These are phyloP conservation scores for Denticeps clupeoides DNA, from an alignment of 2,797 vertebrate genomes.

Conservation along the genomic window DNA sequence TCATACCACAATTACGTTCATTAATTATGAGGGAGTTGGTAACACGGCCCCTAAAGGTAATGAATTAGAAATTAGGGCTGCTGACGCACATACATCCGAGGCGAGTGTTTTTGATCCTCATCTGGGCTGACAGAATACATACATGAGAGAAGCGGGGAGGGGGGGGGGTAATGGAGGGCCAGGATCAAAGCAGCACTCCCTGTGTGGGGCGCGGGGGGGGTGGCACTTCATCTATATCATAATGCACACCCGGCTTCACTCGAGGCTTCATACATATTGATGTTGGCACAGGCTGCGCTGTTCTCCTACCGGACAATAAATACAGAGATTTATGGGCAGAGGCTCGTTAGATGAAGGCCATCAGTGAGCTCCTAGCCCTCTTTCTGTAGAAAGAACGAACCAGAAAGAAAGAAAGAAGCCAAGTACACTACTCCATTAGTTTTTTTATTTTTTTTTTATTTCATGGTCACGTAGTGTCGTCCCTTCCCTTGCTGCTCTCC, in stretches of 20 bases:
- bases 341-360: constrained; percentile 26
- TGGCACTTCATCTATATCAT: constrained; percentile 31
- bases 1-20: constrained; percentile 17
- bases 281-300: constrained; percentile 17
- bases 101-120: constrained; percentile 21
- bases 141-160: too few relatives aligned
- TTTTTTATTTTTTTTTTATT: constrained; percentile 29
- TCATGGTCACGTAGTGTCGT: constrained; percentile 19
- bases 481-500: too few relatives aligned
- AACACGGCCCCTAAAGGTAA: constrained; percentile 23
- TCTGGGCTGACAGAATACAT: constrained; percentile 25
- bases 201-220: constrained; percentile 10
- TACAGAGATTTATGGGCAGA: too few relatives aligned
- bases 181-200: constrained; percentile 23
- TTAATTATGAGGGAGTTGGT: constrained; percentile 24
- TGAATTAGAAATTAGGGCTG: constrained; percentile 26
- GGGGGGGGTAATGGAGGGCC: constrained; percentile 15
- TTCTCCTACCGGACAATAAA: too few relatives aligned
- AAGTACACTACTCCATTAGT: constrained; percentile 33
- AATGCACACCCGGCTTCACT: constrained; percentile 16
- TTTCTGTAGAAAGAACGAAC: too few relatives aligned
- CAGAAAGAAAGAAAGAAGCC: constrained; percentile 30
- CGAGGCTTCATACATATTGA: constrained; percentile 34
- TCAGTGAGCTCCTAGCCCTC: too few relatives aligned
- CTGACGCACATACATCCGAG: constrained; percentile 12